A percentile compares a stretch with the other conserved stretches of the same genome.
Conservation (phyloP, 2,888 invertebrate genomes). For the Kryphioiulus occultus region DNA sequence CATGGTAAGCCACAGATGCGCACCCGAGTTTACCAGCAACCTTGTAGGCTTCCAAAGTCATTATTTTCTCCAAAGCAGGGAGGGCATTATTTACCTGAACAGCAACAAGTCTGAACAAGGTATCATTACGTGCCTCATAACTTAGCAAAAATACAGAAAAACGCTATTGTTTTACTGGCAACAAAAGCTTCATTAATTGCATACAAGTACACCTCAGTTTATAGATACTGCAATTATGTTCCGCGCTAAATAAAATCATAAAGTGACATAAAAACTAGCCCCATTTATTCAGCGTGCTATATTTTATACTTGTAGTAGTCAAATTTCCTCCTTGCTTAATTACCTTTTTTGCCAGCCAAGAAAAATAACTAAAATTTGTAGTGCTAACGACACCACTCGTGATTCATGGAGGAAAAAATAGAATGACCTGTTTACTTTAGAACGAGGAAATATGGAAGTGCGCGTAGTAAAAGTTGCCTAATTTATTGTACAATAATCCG, state of each 20-base stretch:
- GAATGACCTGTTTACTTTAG: not conserved
- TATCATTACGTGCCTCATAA: not conserved
- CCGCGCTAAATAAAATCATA: not conserved
- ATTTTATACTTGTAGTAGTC: not conserved
- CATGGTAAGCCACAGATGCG: too few relatives aligned
- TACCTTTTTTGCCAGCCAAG: not conserved
- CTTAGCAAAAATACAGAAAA: not conserved
- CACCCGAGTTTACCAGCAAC: not conserved
- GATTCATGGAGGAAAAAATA: not conserved
- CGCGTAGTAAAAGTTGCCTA: conserved; percentile 10
- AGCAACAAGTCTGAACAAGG: not conserved
- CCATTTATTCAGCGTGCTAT: not conserved
- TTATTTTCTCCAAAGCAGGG: not conserved
- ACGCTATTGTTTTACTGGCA: not conserved
- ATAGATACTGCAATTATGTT: not conserved
- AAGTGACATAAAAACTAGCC: not conserved
- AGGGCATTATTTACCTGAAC: not conserved
- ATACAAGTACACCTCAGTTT: not conserved
- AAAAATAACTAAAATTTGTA: not conserved
- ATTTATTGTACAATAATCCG: not conserved
- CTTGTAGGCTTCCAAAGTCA: not conserved
- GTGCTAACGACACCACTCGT: not conserved
- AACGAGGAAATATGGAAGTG: conserved; percentile 21
- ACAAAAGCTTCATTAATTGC: not conserved
- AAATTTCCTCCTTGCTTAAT: not conserved